phyloP scores from a whole-genome alignment of 2,888 invertebrate genomes.

The Amphipyra berbera region DNA sequence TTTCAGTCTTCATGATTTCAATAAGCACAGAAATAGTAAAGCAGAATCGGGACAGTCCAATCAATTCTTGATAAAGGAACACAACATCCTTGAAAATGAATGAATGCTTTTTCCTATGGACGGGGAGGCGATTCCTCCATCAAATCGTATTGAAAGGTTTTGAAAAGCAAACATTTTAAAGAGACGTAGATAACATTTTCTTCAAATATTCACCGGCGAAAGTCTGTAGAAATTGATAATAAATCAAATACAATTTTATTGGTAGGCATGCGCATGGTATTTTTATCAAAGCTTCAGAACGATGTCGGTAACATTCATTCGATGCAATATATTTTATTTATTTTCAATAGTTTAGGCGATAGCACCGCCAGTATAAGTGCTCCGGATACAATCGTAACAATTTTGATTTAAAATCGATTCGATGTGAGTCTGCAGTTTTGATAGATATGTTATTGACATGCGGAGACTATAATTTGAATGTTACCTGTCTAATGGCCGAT shows the following conservation, averaged over 20 bases:
- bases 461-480: background rate
- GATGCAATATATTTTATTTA: conserved; percentile 39
- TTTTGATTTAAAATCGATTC: background rate
- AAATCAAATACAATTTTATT: conserved; percentile 40
- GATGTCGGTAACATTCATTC: conserved; percentile 16
- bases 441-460: background rate
- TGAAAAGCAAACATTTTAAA: conserved; percentile 3
- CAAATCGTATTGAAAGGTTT: background rate
- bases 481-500: no score
- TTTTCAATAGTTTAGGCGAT: conserved; percentile 2
- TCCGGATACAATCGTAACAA: background rate
- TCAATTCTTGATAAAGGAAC: background rate
- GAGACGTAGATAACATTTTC: background rate
- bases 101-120: background rate
- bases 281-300: conserved; percentile 23
- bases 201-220: conserved; percentile 11
- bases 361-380: background rate
- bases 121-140: background rate
- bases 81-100: background rate
- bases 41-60: background rate
- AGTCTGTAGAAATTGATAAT: conserved; percentile 27
- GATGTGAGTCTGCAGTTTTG: background rate
- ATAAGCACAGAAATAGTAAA: background rate
- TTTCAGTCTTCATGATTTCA: conserved; percentile 10
- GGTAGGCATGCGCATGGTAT: conserved; percentile 11